These are phyloP conservation scores for Dicaeum eximium DNA, from an alignment of 2,113 vertebrate genomes.

Conservation along the genomic window DNA sequence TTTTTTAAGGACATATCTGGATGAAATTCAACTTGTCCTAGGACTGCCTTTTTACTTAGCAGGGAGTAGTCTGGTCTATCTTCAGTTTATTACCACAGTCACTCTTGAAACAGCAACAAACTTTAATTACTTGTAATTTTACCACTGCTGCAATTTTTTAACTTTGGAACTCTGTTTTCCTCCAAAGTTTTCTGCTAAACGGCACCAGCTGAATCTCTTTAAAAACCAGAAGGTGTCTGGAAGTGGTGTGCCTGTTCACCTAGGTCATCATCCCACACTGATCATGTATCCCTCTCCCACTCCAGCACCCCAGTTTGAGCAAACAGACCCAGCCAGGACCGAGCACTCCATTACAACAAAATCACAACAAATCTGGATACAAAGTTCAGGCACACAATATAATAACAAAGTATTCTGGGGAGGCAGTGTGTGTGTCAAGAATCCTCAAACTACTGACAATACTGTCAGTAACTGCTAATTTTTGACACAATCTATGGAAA, in stretches of 20 bases:
- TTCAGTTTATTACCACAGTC: background rate
- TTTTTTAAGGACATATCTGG: background rate
- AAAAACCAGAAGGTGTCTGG: background rate
- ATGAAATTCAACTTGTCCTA: background rate
- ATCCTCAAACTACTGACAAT: background rate
- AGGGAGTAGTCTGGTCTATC: background rate
- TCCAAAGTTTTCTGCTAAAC: background rate
- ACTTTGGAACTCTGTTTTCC: background rate
- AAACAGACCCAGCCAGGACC: background rate
- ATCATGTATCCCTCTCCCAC: rapidly evolving
- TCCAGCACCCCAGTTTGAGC: background rate
- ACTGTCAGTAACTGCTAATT: background rate
- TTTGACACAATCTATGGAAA: background rate
- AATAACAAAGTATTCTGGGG: background rate
- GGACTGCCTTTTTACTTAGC: background rate
- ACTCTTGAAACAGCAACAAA: background rate
- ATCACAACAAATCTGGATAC: background rate
- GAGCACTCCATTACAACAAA: background rate
- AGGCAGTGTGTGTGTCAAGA: background rate
- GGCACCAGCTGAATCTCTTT: background rate
- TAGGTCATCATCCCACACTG: background rate
- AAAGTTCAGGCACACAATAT: background rate
- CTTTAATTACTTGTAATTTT: background rate
- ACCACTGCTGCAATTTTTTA: background rate
- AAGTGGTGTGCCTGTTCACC: background rate